These are phyloP conservation scores for Orthonevra nobilis DNA, from an alignment of 2,888 invertebrate species.

Conservation along the genomic window DNA sequence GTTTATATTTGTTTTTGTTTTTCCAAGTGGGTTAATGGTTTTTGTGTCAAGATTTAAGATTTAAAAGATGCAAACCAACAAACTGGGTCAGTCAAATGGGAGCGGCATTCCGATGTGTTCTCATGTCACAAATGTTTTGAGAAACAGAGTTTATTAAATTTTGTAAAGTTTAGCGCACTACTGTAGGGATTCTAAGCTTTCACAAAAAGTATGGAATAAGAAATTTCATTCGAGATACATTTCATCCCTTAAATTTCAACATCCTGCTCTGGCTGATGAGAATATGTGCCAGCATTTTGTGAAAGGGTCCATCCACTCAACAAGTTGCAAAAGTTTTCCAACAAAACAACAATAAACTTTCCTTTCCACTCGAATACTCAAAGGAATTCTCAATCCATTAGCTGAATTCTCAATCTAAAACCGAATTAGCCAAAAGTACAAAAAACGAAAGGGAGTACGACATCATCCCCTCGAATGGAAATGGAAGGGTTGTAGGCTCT, in stretches of 20 bases:
- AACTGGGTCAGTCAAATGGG: conserved; percentile 2
- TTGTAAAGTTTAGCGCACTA: too few relatives aligned
- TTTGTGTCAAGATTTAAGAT: background rate
- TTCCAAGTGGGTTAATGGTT: conserved; percentile 12
- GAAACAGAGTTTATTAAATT: too few relatives aligned
- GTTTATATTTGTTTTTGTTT: background rate
- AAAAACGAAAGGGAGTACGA: background rate
- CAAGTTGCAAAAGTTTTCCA: background rate
- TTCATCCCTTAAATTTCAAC: too few relatives aligned
- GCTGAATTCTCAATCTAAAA: too few relatives aligned
- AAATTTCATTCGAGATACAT: too few relatives aligned
- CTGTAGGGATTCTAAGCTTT: too few relatives aligned
- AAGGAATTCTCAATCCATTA: background rate
- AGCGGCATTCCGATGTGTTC: too few relatives aligned
- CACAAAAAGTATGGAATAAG: too few relatives aligned
- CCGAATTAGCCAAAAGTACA: background rate
- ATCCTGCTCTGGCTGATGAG: too few relatives aligned
- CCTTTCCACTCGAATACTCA: background rate
- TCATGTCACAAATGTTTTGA: too few relatives aligned
- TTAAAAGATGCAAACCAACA: background rate
- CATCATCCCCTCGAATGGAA: background rate
- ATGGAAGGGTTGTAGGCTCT: background rate
- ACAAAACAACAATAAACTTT: conserved; percentile 3
- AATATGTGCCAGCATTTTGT: background rate
- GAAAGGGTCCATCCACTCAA: background rate